These are phyloP conservation scores for Neodiprion fabricii DNA, from an alignment of 1,140 invertebrate genomes.

Conservation along the genomic window DNA sequence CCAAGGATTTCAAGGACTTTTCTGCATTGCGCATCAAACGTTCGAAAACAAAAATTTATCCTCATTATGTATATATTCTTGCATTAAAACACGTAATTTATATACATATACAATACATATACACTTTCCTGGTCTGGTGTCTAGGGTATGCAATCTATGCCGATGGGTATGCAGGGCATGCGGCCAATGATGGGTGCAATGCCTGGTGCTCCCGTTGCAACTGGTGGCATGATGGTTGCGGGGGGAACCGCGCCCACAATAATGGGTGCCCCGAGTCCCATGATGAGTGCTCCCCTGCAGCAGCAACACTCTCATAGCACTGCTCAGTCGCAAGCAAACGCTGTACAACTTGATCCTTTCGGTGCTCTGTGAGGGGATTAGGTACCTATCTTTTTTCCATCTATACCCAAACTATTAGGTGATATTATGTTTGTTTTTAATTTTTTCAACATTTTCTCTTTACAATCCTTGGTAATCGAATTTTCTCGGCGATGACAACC, in stretches of 20 bases:
- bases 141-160: constrained; percentile 56
- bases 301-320: constrained; percentile 48
- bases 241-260: constrained; percentile 48
- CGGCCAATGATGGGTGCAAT: constrained; percentile 55
- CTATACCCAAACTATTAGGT: too few species aligned
- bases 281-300: constrained; percentile 48
- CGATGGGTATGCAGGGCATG: constrained; percentile 52
- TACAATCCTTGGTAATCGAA: too few species aligned
- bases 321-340: constrained; percentile 50
- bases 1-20: neutral
- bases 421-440: too few species aligned
- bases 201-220: constrained; percentile 42
- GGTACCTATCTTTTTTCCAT: constrained; percentile 40
- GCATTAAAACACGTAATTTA: neutral
- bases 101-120: constrained; percentile 19
- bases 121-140: constrained; percentile 36
- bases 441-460: too few species aligned
- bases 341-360: constrained; percentile 60
- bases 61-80: neutral
- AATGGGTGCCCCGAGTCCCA: constrained; percentile 46
- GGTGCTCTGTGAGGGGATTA: constrained; percentile 61
- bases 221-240: constrained; percentile 47
- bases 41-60: neutral
- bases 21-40: too few species aligned
- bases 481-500: too few species aligned